Evolutionary conservation across 2,113 vertebrate genomes (phyloP).

Genomic region (Rhineura floridana): DNA sequence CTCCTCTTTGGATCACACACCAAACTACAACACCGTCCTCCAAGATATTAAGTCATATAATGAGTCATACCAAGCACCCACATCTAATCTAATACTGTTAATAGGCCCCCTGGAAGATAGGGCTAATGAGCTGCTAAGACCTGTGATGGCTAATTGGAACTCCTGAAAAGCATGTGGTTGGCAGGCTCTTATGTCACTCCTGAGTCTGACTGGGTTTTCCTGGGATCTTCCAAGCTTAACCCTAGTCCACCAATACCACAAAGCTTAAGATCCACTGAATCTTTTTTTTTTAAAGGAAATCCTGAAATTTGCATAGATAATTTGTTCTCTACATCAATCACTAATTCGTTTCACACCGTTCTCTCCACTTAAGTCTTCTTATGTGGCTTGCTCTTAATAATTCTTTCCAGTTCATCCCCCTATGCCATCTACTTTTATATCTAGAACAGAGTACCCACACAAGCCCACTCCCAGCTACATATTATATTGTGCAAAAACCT

Average conservation of each 20-base stretch:
- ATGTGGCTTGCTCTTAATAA: background rate
- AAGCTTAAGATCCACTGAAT: background rate
- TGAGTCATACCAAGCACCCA: background rate
- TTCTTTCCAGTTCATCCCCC: background rate
- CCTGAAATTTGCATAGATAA: no score
- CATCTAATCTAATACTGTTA: background rate
- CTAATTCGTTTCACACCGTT: background rate
- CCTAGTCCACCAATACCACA: background rate
- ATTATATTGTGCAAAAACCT: background rate
- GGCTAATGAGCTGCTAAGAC: background rate
- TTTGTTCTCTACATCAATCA: no score
- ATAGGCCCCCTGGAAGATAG: background rate
- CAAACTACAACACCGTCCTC: background rate
- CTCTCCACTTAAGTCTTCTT: accelerated
- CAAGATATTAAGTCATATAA: background rate
- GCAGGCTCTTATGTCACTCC: background rate
- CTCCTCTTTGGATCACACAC: background rate
- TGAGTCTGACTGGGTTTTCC: background rate
- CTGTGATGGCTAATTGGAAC: background rate
- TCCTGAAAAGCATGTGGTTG: no score
- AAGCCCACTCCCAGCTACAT: background rate
- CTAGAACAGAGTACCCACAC: background rate
- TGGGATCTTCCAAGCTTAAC: background rate
- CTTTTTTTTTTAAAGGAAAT: no score
- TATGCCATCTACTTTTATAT: background rate